Conservation (phyloP, 92 coral and sea anemone genomes). For the Parazoanthus swiftii region DNA sequence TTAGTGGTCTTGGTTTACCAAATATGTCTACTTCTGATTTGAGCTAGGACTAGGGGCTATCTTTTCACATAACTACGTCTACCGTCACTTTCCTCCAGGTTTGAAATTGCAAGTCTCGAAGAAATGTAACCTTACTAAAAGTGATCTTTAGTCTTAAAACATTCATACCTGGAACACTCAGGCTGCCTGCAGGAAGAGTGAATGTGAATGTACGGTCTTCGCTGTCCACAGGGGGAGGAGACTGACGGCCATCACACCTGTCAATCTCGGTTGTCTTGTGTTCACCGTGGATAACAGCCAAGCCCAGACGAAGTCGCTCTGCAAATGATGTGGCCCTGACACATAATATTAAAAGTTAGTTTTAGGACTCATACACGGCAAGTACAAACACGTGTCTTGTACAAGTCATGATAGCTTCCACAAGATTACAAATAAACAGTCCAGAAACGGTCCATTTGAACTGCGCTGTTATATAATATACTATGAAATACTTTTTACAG, state of each 20-base stretch:
- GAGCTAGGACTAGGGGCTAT: not conserved
- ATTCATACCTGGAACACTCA: conserved; percentile 71
- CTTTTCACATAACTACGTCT: not conserved
- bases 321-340: conserved; percentile 97
- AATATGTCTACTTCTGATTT: not conserved
- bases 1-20: no score
- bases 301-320: conserved; percentile 92
- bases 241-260: conserved; percentile 91
- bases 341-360: not conserved
- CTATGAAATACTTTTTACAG: no score
- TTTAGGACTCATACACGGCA: no score
- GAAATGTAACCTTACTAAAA: not conserved
- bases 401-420: no score
- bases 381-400: no score
- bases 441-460: no score
- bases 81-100: not conserved
- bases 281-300: conserved; percentile 98
- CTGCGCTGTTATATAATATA: no score
- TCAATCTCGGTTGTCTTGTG: conserved; percentile 81
- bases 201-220: conserved; percentile 71
- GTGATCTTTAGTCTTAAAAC: not conserved
- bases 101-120: not conserved
- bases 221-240: conserved; percentile 83
- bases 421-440: no score
- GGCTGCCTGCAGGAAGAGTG: conserved; percentile 51